Evolutionary conservation across 2,888 invertebrate genomes (phyloP).

Genomic region (Stomorhina lunata): DNA sequence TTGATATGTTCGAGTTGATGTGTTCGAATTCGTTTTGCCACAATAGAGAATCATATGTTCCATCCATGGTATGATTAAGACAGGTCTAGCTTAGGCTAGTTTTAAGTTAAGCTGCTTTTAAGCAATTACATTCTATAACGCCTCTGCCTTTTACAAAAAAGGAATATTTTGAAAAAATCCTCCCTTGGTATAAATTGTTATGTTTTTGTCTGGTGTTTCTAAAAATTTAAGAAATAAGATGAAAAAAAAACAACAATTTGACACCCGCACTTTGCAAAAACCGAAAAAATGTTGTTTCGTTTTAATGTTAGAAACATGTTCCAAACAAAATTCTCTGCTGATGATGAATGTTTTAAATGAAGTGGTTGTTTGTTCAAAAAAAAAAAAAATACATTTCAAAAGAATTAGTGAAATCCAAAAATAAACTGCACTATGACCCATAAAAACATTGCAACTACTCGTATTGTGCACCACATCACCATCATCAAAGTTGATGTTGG

Average conservation of each 20-base stretch:
- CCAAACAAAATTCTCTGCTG: slow-evolving; percentile 44
- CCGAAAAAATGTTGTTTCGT: slow-evolving; percentile 42
- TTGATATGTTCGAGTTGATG: no score
- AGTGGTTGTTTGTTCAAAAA: slow-evolving; percentile 47
- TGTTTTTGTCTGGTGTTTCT: slow-evolving; percentile 45
- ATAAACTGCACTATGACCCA: slow-evolving; percentile 57
- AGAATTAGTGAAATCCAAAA: slow-evolving; percentile 22
- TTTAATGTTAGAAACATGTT: slow-evolving; percentile 63
- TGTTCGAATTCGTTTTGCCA: no score
- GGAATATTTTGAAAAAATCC: slow-evolving; percentile 19
- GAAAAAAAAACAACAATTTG: slow-evolving; percentile 39
- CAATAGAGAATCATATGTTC: no score
- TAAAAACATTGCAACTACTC: slow-evolving; percentile 52
- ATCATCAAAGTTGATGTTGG: slow-evolving; percentile 10
- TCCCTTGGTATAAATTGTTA: slow-evolving; percentile 45
- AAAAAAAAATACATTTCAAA: neutral
- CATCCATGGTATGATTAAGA: no score
- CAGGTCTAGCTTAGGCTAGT: no score
- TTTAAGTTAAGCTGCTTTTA: no score
- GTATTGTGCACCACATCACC: slow-evolving; percentile 8
- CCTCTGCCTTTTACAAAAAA: neutral
- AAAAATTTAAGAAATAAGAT: slow-evolving; percentile 28
- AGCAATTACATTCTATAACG: neutral
- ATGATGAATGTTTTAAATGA: slow-evolving; percentile 55
- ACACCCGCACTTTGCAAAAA: slow-evolving; percentile 60